phyloP scores from a whole-genome alignment of 2,113 vertebrate species.

The Tachysurus vachellii region DNA sequence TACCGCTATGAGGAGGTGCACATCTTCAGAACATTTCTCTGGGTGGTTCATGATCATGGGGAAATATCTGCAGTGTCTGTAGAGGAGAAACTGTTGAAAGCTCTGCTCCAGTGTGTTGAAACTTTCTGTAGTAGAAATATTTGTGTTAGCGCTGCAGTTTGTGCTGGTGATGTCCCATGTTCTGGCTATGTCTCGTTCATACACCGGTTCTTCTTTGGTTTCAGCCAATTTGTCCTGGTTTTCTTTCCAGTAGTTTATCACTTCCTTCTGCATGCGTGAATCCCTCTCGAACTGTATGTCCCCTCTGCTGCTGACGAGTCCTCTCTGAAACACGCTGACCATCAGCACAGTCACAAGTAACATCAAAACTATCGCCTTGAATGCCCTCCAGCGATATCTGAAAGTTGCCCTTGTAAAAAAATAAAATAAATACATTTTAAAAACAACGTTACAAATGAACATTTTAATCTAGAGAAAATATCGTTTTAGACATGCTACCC shows the following conservation, averaged over 20 bases:
- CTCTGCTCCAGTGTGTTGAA: conserved; percentile 80
- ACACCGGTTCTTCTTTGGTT: rapidly evolving
- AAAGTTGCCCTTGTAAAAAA: conserved; percentile 76
- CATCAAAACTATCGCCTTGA: conserved; percentile 76
- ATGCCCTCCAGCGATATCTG: conserved; percentile 75
- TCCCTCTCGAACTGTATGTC: conserved; percentile 74
- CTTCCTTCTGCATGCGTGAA: conserved; percentile 62
- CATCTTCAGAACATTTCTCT: conserved; percentile 78
- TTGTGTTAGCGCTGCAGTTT: conserved; percentile 86
- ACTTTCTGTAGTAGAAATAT: conserved; percentile 81
- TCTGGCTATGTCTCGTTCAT: conserved; percentile 41
- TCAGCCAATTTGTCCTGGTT: conserved; percentile 32
- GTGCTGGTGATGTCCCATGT: conserved; percentile 81
- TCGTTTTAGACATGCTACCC: too few relatives aligned
- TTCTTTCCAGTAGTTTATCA: conserved; percentile 74
- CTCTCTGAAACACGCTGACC: conserved; percentile 78
- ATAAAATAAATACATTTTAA: conserved; percentile 1
- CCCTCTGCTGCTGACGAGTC: conserved; percentile 63
- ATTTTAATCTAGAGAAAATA: too few relatives aligned
- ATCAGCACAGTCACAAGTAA: conserved; percentile 80
- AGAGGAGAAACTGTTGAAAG: conserved; percentile 88
- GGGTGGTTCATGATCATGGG: conserved; percentile 91
- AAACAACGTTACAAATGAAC: neutral
- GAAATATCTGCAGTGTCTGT: conserved; percentile 92
- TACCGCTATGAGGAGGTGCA: conserved; percentile 86